phyloP scores from a whole-genome alignment of 92 coral and sea anemone genomes.

The Plumapathes pennacea region DNA sequence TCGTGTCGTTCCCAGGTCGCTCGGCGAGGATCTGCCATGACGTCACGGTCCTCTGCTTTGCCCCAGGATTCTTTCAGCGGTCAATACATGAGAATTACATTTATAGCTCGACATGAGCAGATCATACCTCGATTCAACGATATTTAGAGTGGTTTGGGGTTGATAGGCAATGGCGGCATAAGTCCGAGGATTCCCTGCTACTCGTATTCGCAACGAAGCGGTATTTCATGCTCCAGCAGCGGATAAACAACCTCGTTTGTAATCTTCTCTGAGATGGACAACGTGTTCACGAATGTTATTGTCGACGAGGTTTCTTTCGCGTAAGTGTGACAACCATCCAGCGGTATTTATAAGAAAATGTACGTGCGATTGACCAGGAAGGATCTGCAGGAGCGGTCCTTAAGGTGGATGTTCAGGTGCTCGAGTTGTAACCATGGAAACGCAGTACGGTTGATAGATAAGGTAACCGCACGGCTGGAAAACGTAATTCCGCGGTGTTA shows the following conservation, averaged over 20 bases:
- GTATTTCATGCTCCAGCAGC: conserved; percentile 3
- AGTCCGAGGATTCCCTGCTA: too few species aligned
- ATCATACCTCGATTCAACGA: too few species aligned
- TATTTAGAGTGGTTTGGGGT: too few species aligned
- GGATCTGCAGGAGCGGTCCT: conserved; percentile 47
- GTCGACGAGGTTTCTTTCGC: conserved; percentile 7
- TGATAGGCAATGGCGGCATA: too few species aligned
- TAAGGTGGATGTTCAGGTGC: conserved; percentile 57
- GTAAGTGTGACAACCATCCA: conserved; percentile 53
- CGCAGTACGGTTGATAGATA: conserved; percentile 25
- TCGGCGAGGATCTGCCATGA: too few species aligned
- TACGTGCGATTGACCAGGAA: conserved; percentile 39
- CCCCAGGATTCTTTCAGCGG: too few species aligned
- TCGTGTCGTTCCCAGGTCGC: too few species aligned
- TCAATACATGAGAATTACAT: too few species aligned
- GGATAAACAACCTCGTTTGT: background rate
- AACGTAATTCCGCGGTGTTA: conserved; percentile 17
- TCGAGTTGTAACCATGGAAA: conserved; percentile 61
- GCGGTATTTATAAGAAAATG: conserved; percentile 45
- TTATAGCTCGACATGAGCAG: too few species aligned
- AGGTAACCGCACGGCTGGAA: conserved; percentile 3
- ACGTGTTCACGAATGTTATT: conserved; percentile 9
- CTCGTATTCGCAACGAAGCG: conserved; percentile 17
- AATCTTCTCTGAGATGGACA: conserved; percentile 6
- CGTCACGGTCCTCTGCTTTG: too few species aligned